Evolutionary conservation across 2,113 vertebrate genomes (phyloP).

Genomic region (Istiophorus platypterus): DNA sequence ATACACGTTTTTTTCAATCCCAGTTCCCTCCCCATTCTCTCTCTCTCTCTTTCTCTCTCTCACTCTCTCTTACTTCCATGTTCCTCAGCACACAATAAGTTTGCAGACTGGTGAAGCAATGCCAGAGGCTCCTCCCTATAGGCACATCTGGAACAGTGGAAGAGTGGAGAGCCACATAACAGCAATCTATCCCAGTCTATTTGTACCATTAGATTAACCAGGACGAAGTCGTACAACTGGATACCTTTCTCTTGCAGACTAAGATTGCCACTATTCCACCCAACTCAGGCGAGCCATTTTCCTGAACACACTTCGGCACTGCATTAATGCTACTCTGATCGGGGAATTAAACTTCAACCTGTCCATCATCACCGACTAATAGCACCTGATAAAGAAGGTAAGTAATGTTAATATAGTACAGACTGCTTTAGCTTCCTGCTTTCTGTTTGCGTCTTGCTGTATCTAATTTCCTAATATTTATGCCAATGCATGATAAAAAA

Average conservation of each 20-base stretch:
- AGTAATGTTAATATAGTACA: neutral
- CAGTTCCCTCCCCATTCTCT: constrained; percentile 10
- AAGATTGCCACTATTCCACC: neutral
- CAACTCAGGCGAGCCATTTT: constrained; percentile 21
- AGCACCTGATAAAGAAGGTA: constrained; percentile 47
- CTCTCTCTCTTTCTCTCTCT: constrained; percentile 34
- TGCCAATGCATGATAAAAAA: constrained; percentile 20
- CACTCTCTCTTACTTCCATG: constrained; percentile 28
- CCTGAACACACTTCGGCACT: constrained; percentile 49
- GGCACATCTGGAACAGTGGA: constrained; percentile 40
- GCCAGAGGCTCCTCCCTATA: constrained; percentile 57
- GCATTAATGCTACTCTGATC: neutral
- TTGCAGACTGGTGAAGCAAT: constrained; percentile 29
- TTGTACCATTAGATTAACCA: constrained; percentile 6
- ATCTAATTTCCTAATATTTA: constrained; percentile 7
- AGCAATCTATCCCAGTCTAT: neutral
- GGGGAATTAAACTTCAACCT: constrained; percentile 12
- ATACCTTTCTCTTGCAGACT: neutral
- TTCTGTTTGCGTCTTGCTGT: neutral
- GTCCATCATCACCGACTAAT: constrained; percentile 13
- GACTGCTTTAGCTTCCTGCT: neutral
- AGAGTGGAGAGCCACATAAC: constrained; percentile 3
- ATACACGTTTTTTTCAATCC: neutral
- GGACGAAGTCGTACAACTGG: neutral
- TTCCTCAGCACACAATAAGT: constrained; percentile 20